Base-by-base conservation (phyloP, 2,888 invertebrate genomes). In the Caenorhabditis panamensis region DNA sequence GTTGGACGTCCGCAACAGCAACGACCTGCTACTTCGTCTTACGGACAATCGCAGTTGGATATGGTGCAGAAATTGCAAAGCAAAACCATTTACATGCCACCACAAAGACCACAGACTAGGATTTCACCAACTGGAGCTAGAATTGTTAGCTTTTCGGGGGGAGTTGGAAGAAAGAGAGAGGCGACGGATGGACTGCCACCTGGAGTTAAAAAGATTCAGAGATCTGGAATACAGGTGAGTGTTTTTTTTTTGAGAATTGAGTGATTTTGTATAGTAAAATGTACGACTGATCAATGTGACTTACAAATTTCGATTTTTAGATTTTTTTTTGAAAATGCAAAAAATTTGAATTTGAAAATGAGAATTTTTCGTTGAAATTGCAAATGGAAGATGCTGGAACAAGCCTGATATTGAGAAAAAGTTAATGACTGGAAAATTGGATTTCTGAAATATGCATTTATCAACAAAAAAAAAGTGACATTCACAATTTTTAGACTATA, bases 81-180 rank as follows among this genome's bases (percentile, higher is more conserved):
- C 18, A 80, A 80, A 20, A 62, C 47, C 41, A 51, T 76, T 11
- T 80, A 80, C 37, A 64, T 79, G 69, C 66, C 68, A 11, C 68
- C 47, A 11, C 69, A 59, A 37, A 9, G 61, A 3, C 61, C 80
- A 24, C 66, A 53, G 13, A 75, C 75, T 3, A 28, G 82, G 1
- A 78, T 82, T 18, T 77, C 82, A 16, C 82, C 82, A 6, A 71
- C 75, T 16, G 82, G 82, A 11, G 82, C 82, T 1, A n/a, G 82
- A 37, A 73, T 82, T 18, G 77, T 82, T 13, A 73, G 73, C 41
- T 59, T 82, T n/a, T 11, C 11, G 5, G 64, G 53, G 8, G 28
- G 26, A 22, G 66, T 61, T 22, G 59, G 58, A 28, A 53, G 80
- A 31, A 81, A 81, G 47, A 8, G 80, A 31, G 80, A 81, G 11